These are phyloP conservation scores for Drosophila mimetica DNA, from an alignment of 2,888 invertebrate species.

Conservation along the genomic window DNA sequence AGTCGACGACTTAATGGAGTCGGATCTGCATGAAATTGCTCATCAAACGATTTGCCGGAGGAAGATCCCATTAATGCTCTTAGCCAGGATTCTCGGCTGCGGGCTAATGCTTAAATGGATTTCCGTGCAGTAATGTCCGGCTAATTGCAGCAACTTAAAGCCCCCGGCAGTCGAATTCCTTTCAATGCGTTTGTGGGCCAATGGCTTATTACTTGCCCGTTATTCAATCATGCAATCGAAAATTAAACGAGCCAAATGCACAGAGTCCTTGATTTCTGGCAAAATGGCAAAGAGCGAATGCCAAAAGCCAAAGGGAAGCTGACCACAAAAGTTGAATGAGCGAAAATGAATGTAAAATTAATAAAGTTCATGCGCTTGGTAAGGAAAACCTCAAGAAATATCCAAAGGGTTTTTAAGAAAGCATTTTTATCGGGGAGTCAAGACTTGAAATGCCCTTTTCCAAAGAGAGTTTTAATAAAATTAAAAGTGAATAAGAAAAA, in stretches of 20 bases:
- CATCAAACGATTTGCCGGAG: constrained; percentile 45
- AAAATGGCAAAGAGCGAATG: constrained; percentile 9
- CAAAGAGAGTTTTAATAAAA: neutral
- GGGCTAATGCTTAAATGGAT: constrained; percentile 17
- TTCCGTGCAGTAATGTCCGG: constrained; percentile 17
- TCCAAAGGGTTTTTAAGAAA: neutral
- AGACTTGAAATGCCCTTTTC: constrained; percentile 4
- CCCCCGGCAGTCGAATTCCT: neutral
- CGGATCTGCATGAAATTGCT: constrained; percentile 66
- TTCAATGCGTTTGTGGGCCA: neutral
- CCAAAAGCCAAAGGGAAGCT: constrained; percentile 3
- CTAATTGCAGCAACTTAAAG: constrained; percentile 19
- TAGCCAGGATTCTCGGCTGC: constrained; percentile 11
- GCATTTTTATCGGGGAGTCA: neutral
- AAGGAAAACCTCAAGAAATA: neutral
- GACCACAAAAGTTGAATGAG: constrained; percentile 13
- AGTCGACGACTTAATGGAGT: constrained; percentile 44
- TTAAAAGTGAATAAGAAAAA: neutral
- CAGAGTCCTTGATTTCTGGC: neutral
- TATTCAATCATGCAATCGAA: constrained; percentile 29
- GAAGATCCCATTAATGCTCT: constrained; percentile 31
- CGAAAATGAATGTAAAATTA: constrained; percentile 28
- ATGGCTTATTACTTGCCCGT: constrained; percentile 29
- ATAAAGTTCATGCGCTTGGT: constrained; percentile 28
- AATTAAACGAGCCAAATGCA: constrained; percentile 9